phyloP scores from a whole-genome alignment of 2,113 vertebrate species.

The Sylvia atricapilla region DNA sequence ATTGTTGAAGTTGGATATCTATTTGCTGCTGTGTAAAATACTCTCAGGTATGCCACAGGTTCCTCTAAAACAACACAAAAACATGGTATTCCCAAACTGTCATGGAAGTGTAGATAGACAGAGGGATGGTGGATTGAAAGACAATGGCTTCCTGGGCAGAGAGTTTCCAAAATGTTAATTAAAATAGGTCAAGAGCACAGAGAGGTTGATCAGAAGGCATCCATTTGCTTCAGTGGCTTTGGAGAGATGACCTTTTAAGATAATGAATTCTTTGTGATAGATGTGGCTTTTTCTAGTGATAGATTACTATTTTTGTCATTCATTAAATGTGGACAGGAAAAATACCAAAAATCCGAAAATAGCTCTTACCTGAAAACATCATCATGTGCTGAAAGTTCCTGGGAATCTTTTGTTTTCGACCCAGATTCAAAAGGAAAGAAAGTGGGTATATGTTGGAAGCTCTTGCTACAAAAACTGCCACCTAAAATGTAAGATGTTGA shows the following conservation, averaged over 20 bases:
- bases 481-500: conserved; percentile 70
- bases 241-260: background rate
- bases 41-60: background rate
- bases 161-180: background rate
- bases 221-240: background rate
- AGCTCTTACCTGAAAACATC: conserved; percentile 85
- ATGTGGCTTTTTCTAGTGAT: background rate
- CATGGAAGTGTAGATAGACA: background rate
- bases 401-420: conserved; percentile 79
- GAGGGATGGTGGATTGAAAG: background rate
- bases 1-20: background rate
- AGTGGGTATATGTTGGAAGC: conserved; percentile 86
- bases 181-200: background rate
- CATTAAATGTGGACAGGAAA: background rate
- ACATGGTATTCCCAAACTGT: background rate
- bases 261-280: background rate
- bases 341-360: background rate
- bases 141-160: background rate
- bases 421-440: conserved; percentile 83
- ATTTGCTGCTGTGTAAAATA: background rate
- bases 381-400: conserved; percentile 84
- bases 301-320: background rate
- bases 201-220: background rate
- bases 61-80: background rate
- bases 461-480: conserved; percentile 83